Base-by-base conservation (phyloP, 2,113 vertebrate species). In the Xiphias gladius region DNA sequence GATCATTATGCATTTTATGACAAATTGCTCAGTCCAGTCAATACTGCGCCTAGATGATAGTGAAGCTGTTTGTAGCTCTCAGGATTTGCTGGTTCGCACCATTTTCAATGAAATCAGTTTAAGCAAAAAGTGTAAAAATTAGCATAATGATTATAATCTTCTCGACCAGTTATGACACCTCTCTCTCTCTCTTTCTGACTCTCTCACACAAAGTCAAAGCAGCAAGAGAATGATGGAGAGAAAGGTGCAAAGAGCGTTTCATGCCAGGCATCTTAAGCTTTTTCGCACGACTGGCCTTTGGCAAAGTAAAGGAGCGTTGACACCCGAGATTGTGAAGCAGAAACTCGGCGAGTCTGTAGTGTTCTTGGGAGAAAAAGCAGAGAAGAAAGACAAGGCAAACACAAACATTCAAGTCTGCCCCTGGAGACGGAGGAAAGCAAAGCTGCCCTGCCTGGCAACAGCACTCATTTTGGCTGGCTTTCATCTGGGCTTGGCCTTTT, bases 401-500 rank as follows among this genome's bases (percentile, higher is more conserved):
- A 74, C 58, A 89, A 86, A 86, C 59, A 80, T 76, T 70, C 46
- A 66, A 83, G 77, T 55, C 24, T 70, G 73, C 55, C 82, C 83
- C 89, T 72, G 43, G 83, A 88, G 89, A 91, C 41, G 28, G 19
- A 79, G 70, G 30, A 86, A 85, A 77, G 85, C 68, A 72, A 81
- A 78, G 80, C 71, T 35, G 61, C 67, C 82, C 37, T 87, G 78
- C 85, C 78, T 91, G 83, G 89, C 86, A 91, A 88, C 86, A 73
- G 79, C 59, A 69, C 32, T 72, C 64, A 82, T 86, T 88, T 87
- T 81, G 67, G 67, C 85, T 82, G 77, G 57, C 82, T 89, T 90
- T 91, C 82, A 88, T 91, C 79, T 74, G 71, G 59, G 35, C 64
- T 82, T 89, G 79, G 89, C 87, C 90, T 84, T 91, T 89, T 85